Base-by-base conservation (phyloP, 1,140 invertebrate species). In the Contarinia nasturtii region DNA sequence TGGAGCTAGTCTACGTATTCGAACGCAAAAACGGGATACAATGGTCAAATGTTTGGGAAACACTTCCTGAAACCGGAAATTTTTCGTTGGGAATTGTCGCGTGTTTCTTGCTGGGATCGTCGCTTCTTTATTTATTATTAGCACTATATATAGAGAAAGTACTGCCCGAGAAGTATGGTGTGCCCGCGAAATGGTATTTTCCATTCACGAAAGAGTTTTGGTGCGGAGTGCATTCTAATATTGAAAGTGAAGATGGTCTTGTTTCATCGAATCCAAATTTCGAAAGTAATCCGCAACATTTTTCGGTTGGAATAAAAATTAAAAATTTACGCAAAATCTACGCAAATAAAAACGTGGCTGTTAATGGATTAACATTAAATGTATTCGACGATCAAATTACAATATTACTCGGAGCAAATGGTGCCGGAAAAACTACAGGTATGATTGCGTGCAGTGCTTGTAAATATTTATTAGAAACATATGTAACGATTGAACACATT, bases 361-460 rank as follows among this genome's bases (percentile, higher is more conserved):
- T 20, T 10, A 7, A 40, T 15, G 40, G 17, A 15, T 33, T 48
- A 18, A 18, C 67, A 37, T 53, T 90, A 20, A 79, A 86, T 51
- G 79, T 90, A 56, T 74, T 69, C 41, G 66, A 72, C 51, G 69
- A 73, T 37, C 73, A 77, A 53, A 77, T 77, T 2, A 77, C 75
- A 0, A 71, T 83, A 33, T 61, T 92, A 14, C 61, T 92, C n/a
- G 87, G 86, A 0, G 86, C 82, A 55, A 86, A 78, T 50, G 76
- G 75, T 10, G 76, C 75, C 2, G 41, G 37, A 3, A n/a, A 40
- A 12, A 40, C 37, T 12, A 18, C 37, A 40, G 17, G 4, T 12
- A 18, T 40, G 27, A n/a, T n/a, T n/a, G n/a, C n/a, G n/a, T n/a
- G n/a, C n/a, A n/a, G n/a, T n/a, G n/a, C n/a, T n/a, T n/a, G n/a